phyloP scores from a whole-genome alignment of 2,888 invertebrate species.

The Zygothrica quintamaculata region DNA sequence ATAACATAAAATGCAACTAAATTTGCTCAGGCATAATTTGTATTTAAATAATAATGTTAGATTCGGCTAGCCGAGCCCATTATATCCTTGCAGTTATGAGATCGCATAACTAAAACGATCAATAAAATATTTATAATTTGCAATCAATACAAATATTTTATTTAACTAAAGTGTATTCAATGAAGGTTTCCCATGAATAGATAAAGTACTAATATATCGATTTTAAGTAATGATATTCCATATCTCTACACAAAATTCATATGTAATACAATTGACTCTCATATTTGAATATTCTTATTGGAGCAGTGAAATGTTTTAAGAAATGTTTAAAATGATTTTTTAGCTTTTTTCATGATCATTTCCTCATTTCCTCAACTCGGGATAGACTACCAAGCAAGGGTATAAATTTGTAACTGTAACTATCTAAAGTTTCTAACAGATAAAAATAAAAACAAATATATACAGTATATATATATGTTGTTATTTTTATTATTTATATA shows the following conservation, averaged over 20 bases:
- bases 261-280: too few species aligned
- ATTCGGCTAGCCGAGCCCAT: slow-evolving; percentile 37
- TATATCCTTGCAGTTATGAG: slow-evolving; percentile 28
- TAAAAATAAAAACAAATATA: not conserved
- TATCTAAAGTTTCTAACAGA: slow-evolving; percentile 20
- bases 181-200: slow-evolving; percentile 20
- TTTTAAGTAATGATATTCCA: too few species aligned
- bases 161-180: not conserved
- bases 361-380: slow-evolving; percentile 1
- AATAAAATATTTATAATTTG: not conserved
- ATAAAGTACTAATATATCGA: slow-evolving; percentile 30
- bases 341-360: not conserved
- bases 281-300: too few species aligned
- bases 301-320: too few species aligned
- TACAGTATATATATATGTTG: too few species aligned
- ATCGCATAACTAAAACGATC: not conserved
- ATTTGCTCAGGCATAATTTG: slow-evolving; percentile 13
- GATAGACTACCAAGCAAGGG: slow-evolving; percentile 18
- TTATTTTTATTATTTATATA: too few species aligned
- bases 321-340: too few species aligned
- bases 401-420: slow-evolving; percentile 26
- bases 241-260: too few species aligned
- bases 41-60: slow-evolving; percentile 5
- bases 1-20: slow-evolving; percentile 16
- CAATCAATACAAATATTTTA: too few species aligned